These are phyloP conservation scores for Protosalanx chinensis DNA, from an alignment of 2,797 vertebrate species.

Conservation along the genomic window DNA sequence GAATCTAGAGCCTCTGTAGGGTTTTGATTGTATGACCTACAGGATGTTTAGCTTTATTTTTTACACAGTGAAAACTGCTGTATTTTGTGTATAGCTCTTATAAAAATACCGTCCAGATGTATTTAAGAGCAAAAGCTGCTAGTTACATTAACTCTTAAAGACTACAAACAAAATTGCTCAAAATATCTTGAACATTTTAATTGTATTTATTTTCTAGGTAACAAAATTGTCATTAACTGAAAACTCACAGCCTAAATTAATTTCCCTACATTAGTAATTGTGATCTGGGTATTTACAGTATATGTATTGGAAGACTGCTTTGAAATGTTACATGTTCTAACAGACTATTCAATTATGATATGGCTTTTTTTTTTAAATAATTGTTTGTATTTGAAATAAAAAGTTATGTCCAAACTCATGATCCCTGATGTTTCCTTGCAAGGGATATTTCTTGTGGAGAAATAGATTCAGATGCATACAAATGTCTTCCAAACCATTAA, in stretches of 20 bases:
- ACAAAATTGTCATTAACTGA: neutral
- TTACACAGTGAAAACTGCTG: neutral
- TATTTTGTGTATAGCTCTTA: neutral
- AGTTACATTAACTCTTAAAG: neutral
- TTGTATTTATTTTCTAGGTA: slow-evolving; percentile 15
- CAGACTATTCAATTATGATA: neutral
- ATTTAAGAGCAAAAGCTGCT: slow-evolving; percentile 1
- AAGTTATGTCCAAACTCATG: neutral
- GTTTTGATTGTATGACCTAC: neutral
- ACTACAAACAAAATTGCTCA: neutral
- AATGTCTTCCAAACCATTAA: neutral
- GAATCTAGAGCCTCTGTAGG: neutral
- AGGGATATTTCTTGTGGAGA: no score
- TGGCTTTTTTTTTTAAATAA: neutral
- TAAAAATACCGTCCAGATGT: neutral
- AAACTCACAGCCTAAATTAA: neutral
- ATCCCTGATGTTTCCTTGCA: neutral
- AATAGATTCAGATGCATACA: no score
- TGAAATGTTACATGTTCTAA: neutral
- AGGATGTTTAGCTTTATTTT: neutral
- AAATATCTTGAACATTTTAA: neutral
- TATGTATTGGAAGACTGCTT: neutral
- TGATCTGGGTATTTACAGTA: neutral
- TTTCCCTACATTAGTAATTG: neutral
- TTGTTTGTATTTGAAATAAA: slow-evolving; percentile 8